A percentile compares a stretch with the other conserved stretches of the same genome.
Conservation (phyloP, 2,888 invertebrate genomes). For the Steinernema carpocapsae region DNA sequence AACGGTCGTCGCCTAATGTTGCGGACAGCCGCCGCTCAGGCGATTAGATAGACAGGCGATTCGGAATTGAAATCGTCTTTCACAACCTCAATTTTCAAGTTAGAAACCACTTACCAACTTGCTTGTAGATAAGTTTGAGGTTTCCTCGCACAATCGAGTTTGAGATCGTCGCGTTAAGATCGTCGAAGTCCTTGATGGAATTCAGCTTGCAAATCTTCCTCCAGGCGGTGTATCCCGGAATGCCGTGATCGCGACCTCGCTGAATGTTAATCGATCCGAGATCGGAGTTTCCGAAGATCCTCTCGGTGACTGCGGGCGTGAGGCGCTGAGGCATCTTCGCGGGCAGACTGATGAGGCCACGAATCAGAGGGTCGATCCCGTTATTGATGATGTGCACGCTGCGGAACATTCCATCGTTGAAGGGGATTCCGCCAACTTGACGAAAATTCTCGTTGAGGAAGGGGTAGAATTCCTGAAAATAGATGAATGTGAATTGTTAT, state of each 20-base stretch:
- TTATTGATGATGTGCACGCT: slow-evolving; percentile 53
- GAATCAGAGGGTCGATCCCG: slow-evolving; percentile 91
- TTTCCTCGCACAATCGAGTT: slow-evolving; percentile 78
- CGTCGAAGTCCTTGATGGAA: slow-evolving; percentile 73
- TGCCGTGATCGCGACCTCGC: slow-evolving; percentile 88
- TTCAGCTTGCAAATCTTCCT: slow-evolving; percentile 80
- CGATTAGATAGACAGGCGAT: no score
- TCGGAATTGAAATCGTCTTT: no score
- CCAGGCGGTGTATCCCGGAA: slow-evolving; percentile 84
- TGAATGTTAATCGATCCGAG: slow-evolving; percentile 95
- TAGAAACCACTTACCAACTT: slow-evolving; percentile 60
- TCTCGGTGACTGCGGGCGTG: slow-evolving; percentile 90
- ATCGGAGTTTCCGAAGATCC: slow-evolving; percentile 78
- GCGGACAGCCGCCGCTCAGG: no score
- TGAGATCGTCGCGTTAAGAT: slow-evolving; percentile 81
- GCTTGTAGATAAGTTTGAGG: slow-evolving; percentile 79
- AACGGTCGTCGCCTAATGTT: no score
- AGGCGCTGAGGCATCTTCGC: slow-evolving; percentile 81
- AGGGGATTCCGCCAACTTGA: slow-evolving; percentile 64
- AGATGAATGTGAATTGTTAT: no score
- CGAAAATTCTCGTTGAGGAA: slow-evolving; percentile 65
- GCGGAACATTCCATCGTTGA: slow-evolving; percentile 62
- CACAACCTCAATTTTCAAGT: no score
- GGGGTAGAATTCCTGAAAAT: slow-evolving; percentile 65
- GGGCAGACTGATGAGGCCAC: slow-evolving; percentile 86